A percentile compares a stretch with the other conserved stretches of the same genome.
Evolutionary conservation across 2,797 vertebrate species (phyloP).

Genomic region (Platyrinchus mystaceus): DNA sequence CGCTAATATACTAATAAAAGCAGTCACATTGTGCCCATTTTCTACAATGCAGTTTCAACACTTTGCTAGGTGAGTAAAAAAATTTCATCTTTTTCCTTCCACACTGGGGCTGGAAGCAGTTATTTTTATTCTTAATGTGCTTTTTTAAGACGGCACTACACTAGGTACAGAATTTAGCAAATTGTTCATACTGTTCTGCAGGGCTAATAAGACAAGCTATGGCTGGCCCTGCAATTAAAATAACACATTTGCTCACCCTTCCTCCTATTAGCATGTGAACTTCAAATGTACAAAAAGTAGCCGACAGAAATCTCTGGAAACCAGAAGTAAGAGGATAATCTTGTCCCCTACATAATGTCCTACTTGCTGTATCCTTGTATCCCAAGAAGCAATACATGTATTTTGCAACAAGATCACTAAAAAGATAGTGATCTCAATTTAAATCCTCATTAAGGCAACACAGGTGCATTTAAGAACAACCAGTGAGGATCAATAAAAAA

Average conservation of each 20-base stretch:
- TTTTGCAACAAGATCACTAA: neutral
- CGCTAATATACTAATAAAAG: neutral
- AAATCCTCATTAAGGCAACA: neutral
- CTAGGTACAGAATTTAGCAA: neutral
- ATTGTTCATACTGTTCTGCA: neutral
- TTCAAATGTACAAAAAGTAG: neutral
- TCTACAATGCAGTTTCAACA: neutral
- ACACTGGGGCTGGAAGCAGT: neutral
- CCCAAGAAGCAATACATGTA: neutral
- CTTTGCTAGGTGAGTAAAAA: neutral
- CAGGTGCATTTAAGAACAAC: neutral
- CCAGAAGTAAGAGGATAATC: neutral
- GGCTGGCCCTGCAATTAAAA: neutral
- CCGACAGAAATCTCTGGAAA: neutral
- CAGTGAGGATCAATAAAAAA: neutral
- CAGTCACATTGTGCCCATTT: neutral
- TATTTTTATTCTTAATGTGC: neutral
- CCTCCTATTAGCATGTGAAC: neutral
- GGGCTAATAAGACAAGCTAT: neutral
- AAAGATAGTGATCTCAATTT: neutral
- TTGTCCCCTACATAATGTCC: neutral
- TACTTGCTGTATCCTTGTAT: neutral
- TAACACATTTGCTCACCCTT: neutral
- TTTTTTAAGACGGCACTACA: neutral
- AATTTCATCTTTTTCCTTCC: neutral